A percentile compares a stretch with the other conserved stretches of the same genome.
Conservation (phyloP, 2,888 invertebrate genomes). For the Dicranocentrus wangi region DNA sequence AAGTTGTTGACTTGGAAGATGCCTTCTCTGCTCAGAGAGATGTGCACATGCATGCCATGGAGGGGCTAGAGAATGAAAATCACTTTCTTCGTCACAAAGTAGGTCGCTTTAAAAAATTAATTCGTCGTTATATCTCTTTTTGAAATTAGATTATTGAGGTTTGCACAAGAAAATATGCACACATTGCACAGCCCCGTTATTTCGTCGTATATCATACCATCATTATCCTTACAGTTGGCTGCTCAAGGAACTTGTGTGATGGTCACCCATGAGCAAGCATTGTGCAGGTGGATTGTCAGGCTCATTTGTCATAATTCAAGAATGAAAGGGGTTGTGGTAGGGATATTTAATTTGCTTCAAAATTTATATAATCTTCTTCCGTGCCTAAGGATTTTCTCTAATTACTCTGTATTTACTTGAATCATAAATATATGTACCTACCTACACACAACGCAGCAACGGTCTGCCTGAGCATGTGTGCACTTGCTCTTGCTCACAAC, state of each 20-base stretch:
- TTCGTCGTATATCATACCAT: no score
- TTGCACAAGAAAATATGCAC: no score
- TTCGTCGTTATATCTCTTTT: background rate
- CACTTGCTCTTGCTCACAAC: no score
- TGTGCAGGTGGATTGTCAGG: background rate
- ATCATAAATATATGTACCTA: no score
- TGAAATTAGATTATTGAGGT: no score
- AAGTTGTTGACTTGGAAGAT: conserved; percentile 61
- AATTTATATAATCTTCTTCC: no score
- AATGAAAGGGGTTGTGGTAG: background rate
- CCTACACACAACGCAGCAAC: no score
- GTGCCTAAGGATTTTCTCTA: no score
- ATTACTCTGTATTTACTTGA: no score
- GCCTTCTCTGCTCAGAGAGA: conserved; percentile 47
- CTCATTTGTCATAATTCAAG: background rate
- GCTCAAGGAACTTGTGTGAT: background rate
- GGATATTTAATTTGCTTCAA: background rate
- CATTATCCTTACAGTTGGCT: background rate
- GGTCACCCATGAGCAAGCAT: background rate
- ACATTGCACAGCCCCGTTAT: no score
- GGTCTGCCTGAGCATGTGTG: no score
- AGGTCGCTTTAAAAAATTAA: conserved; percentile 27
- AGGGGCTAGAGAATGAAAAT: conserved; percentile 69
- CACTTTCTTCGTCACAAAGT: conserved; percentile 69
- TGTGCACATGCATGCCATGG: conserved; percentile 53